Evolutionary conservation across 1,140 invertebrate genomes (phyloP), one percentile per base, ranked within the genome.

Genomic region (Rhagoletis pomonella): DNA sequence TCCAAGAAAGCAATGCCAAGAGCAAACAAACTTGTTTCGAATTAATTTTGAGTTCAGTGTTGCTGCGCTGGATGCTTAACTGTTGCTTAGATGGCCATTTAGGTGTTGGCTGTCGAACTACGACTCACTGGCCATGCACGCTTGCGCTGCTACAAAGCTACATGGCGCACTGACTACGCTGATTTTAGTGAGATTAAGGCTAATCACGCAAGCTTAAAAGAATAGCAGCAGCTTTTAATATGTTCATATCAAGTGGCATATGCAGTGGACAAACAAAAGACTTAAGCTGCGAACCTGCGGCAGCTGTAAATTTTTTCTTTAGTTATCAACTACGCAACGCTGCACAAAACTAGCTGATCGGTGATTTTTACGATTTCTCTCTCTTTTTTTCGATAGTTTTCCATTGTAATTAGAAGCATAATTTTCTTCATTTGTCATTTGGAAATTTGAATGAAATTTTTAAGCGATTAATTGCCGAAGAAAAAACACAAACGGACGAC

Each of bases 201-300:
- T 81, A 81, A 81, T 47, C 73, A 44, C 69, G 12, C 19, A 29
- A 55, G 42, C 17, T 6, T 4, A 55, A 7, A 29, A 14, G 2
- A 81, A n/a, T 55, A 81, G 19, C 55, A 81, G 14, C 42, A n/a
- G 42, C 0, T 47, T 17, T 73, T 73, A 10, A 17, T 0, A 39
- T 69, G 29, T 69, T 14, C 7, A 9, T 73, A 50, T 12, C 29
- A 29, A 29, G 29, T 29, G 29, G 29, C 29, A 29, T 29, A 29
- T 29, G 29, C 29, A 29, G 29, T 29, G 29, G 29, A 29, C 29
- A 29, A 29, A 86, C 84, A 60, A 86, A 86, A 86, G 84, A 86
- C 84, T 86, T 86, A 60, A 86, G 84, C 84, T n/a, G 17, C 59
- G 12, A 86, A 86, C 84, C 58, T 86, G 84, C 58, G 3, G 44